Evolutionary conservation across 2,797 vertebrate genomes (phyloP), one percentile per base, ranked within the genome.

Genomic region (Apodemus agrarius): DNA sequence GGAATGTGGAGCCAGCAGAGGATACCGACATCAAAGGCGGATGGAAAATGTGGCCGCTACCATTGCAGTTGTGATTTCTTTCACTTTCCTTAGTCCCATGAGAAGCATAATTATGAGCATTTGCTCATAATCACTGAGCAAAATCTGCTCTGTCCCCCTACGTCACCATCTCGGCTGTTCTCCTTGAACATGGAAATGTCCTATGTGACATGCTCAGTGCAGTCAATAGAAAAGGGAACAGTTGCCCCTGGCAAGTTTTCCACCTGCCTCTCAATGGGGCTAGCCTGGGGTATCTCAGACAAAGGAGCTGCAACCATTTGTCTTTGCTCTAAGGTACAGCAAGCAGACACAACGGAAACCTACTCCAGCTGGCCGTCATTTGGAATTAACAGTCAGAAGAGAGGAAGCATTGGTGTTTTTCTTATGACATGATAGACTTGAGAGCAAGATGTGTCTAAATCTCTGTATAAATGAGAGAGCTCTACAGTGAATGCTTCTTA

Each of bases 341-440:
- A 61, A 16, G 49, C 43, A 89, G 54, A 37, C 24, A 37, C 74
- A 65, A 54, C 2, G 49, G 72, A 61, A 37, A 79, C 26, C 37
- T 19, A 16, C 40, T 31, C 86, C 46, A 57, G 43, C 59, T 43
- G 43, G 17, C 52, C 90, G 61, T 61, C 78, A 61, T 86, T 49
- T 72, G 49, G 69, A 86, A 96, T 81, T 89, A 69, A 86, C 16
- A 31, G 34, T 24, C 61, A 5, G 57, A 82, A 80, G 22, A n/a
- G 34, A 94, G 37, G 86, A 90, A 43, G 80, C 34, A n/a, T 10
- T 21, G 88, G 34, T 88, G 26, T 76, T 93, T 95, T 96, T 86
- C 40, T 69, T 79, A 37, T 80, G 40, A 34, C 57, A 49, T 76
- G 34, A 4, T 43, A 75, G 54, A 57, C 79, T 74, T 78, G 67